Conservation (phyloP, 2,888 invertebrate genomes). For the Ophraella communa region DNA sequence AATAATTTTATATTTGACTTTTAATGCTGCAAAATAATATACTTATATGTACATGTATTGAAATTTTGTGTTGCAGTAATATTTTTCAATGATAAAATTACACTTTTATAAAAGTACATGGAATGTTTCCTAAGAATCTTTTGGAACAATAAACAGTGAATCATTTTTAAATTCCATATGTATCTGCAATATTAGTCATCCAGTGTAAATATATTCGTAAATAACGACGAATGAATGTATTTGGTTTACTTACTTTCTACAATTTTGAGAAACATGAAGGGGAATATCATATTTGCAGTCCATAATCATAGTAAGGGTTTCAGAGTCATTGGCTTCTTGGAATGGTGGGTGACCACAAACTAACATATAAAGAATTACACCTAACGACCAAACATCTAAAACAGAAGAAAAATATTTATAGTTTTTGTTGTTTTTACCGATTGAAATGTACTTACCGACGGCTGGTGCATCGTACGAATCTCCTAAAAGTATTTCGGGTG, state of each 20-base stretch:
- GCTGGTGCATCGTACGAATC: conserved; percentile 99
- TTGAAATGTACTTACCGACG: conserved; percentile 82
- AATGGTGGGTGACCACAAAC: conserved; percentile 98
- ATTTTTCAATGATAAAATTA: no score
- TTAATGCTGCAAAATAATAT: no score
- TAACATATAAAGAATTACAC: conserved; percentile 98
- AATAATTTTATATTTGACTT: no score
- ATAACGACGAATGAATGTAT: background rate
- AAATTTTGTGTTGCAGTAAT: no score
- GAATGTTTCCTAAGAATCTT: no score
- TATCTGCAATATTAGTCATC: no score
- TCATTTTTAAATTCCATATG: no score
- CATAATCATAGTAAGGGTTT: conserved; percentile 99
- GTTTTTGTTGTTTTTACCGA: background rate
- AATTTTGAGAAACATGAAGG: conserved; percentile 82
- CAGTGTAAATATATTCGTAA: no score
- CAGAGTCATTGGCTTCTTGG: conserved; percentile 99
- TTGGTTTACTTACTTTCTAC: conserved; percentile 72
- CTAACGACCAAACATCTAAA: conserved; percentile 96
- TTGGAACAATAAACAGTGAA: no score
- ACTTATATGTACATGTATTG: no score
- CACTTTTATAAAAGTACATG: no score
- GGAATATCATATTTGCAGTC: conserved; percentile 98
- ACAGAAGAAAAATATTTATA: conserved; percentile 33
- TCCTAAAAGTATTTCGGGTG: conserved; percentile 97